A percentile compares a stretch with the other conserved stretches of the same genome.
These are phyloP conservation scores for Sus scrofa DNA, from an alignment of 2,113 vertebrate species.

Conservation along the genomic window T2T-Sscrofa CM000824.6:100504501-100505000, in stretches of 20 bases:
- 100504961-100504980: slow-evolving; percentile 82
- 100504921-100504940: slow-evolving; percentile 84
- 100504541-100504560: neutral
- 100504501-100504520: neutral
- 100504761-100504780: slow-evolving; percentile 83
- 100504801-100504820: slow-evolving; percentile 78
- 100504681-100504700: slow-evolving; percentile 5
- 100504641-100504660: slow-evolving; percentile 65
- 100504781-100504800: slow-evolving; percentile 82
- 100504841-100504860: slow-evolving; percentile 83
- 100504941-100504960: slow-evolving; percentile 79
- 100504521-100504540: neutral
- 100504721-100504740: slow-evolving; percentile 56
- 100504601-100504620: slow-evolving; percentile 57
- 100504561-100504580: slow-evolving; percentile 8
- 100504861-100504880: slow-evolving; percentile 83
- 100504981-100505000: slow-evolving; percentile 80
- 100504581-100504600: neutral
- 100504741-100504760: slow-evolving; percentile 67
- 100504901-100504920: slow-evolving; percentile 70
- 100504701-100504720: neutral
- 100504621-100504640: slow-evolving; percentile 65
- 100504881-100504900: slow-evolving; percentile 80
- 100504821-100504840: slow-evolving; percentile 82
- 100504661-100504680: slow-evolving; percentile 9